Percentiles rank a stretch among this genome's conserved stretches.
phyloP scores from a whole-genome alignment of 2,113 vertebrate species.

The Naja naja region DNA sequence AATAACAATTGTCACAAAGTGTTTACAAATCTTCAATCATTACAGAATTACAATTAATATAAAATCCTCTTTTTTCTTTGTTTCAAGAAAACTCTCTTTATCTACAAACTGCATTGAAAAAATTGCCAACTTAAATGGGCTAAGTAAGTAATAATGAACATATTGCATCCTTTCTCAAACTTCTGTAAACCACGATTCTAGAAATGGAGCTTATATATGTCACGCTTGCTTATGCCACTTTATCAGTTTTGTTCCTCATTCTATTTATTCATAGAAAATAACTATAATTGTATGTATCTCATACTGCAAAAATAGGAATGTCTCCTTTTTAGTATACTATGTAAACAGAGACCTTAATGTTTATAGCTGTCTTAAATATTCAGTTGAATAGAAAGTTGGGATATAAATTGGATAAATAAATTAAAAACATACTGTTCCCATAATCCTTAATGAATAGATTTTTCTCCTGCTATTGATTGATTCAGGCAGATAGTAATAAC shows the following conservation, averaged over 20 bases:
- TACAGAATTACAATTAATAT: slow-evolving; percentile 44
- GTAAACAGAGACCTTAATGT: not conserved
- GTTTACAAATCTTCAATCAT: slow-evolving; percentile 14
- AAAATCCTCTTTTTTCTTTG: slow-evolving; percentile 47
- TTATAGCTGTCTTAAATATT: not conserved
- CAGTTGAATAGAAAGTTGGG: not conserved
- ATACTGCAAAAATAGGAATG: not conserved
- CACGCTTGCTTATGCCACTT: not conserved
- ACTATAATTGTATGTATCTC: too few relatives aligned
- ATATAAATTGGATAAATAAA: not conserved
- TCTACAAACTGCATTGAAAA: slow-evolving; percentile 98
- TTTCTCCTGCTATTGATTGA: not conserved
- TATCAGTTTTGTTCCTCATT: not conserved
- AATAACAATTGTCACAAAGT: not conserved
- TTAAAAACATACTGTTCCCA: not conserved
- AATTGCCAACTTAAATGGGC: slow-evolving; percentile 89
- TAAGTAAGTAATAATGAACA: slow-evolving; percentile 83
- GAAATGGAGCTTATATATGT: not conserved
- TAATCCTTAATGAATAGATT: not conserved
- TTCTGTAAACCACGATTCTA: not conserved
- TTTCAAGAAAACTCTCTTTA: slow-evolving; percentile 87
- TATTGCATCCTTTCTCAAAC: not conserved
- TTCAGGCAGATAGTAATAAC: not conserved
- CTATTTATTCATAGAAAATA: not conserved
- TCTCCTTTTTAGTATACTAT: not conserved